Base-by-base conservation (phyloP, 2,888 invertebrate species). In the Mactromeris polynyma region DNA sequence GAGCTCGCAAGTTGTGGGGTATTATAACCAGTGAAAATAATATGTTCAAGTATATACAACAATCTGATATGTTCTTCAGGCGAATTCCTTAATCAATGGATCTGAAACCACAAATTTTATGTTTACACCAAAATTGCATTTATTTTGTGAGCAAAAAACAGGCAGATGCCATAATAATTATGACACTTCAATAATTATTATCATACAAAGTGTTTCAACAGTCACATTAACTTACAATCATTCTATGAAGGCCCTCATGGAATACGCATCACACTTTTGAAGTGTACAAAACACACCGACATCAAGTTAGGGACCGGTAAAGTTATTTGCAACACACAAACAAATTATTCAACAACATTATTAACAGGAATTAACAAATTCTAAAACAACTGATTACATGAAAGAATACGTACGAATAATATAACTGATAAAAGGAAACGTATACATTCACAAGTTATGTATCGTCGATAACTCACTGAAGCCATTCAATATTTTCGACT, bases 161-260 rank as follows among this genome's bases (percentile, higher is more conserved):
- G 21, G n/a, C n/a, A 58, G 58, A 58, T 58, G 58, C 58, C 58
- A 58, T 58, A 58, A 58, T 21, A 58, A 58, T 58, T n/a, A n/a
- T 58, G 58, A 58, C 58, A 58, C 58, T 58, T 21, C 58, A 58
- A 19, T 58, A 21, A 58, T 26, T 58, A n/a, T 1, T 19, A 26
- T 58, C 58, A 58, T 58, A 58, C 58, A 58, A 58, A 58, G 58
- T 58, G n/a, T 58, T 58, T 58, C 58, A 58, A 58, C 58, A 58
- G 11, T 26, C 26, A 26, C 58, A 58, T 58, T 58, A 58, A 58
- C 58, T 58, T n/a, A 2, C 26, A 2, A 58, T 58, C 26, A 58
- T 19, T 58, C 51, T 58, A 58, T 26, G 58, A n/a, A 58, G n/a
- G 46, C 14, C 17, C 46, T 46, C 46, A 2, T 58, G 58, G 58